Base-by-base conservation (phyloP, 2,797 vertebrate species). In the Clarias platycephalus region DNA sequence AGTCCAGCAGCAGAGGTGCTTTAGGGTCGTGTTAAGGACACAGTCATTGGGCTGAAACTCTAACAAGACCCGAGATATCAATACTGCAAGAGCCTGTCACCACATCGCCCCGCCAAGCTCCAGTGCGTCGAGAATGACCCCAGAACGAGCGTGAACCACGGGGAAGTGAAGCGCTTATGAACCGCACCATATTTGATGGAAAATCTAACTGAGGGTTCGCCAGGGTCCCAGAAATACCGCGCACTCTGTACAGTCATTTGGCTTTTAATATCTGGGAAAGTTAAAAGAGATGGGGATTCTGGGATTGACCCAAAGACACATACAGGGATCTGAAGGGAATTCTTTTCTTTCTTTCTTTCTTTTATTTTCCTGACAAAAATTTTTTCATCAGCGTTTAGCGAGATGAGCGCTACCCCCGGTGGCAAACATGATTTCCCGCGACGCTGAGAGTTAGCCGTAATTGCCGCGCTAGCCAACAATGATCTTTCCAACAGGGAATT, bases 231-330 rank as follows among this genome's bases (percentile, higher is more conserved):
- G 74, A 86, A 79, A 83, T 82, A 75, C 4, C 8, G 84, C 55
- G 12, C 12, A 10, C 44, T 12, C 44, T 12, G 44, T 49, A 70
- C 90, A 85, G 85, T 85, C 86, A 89, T 89, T 87, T 82, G 80
- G 64, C 82, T 84, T 60, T 60, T 83, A 85, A 90, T 88, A 89
- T 83, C 83, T 90, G 81, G 86, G 86, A 85, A 90, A 84, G 81
- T 86, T 83, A 55, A 83, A 82, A 84, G 57, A 62, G 22, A 40
- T 37, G 28, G 53, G 81, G 64, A 63, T 77, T 81, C 84, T 83
- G 57, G 57, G 80, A 80, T 75, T 81, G 78, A 79, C 84, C 76
- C 78, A 67, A 87, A 82, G 76, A 63, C 78, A 86, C 58, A 80
- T 63, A 53, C 53, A 4, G 15, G 26, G 70, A 37, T 86, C 87